Evolutionary conservation across 2,797 vertebrate genomes (phyloP), one percentile per base, ranked within the genome.

Genomic region (Adelosebastes latens): DNA sequence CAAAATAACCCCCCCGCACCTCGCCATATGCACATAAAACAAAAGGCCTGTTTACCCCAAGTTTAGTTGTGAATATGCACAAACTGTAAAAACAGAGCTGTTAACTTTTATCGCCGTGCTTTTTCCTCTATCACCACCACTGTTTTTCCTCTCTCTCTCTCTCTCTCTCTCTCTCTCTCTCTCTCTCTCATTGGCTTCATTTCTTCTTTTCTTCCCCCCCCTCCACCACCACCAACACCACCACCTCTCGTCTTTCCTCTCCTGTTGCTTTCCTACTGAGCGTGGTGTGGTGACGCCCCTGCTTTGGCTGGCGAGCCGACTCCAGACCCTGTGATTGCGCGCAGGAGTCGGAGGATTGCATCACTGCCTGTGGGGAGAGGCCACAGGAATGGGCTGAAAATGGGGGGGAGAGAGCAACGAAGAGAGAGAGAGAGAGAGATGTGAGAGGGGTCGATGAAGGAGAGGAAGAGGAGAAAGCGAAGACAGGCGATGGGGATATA

Each of bases 331-430:
- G 92, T 85, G 94, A 95, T 96, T 96, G 95, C 95, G 79, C 67
- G 79, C 93, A 90, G 92, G 91, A 95, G 93, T 93, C 81, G 31
- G 88, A 81, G 92, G 90, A 95, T 96, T 96, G 95, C 95, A 96
- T 96, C 95, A 96, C 94, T 86, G 94, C 86, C 87, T 89, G 94
- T 89, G 87, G 92, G 91, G 93, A 92, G 90, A 93, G 92, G 91
- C 92, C 90, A 87, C 86, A 92, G 92, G 92, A 95, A 94, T 92
- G 90, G 86, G 79, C 83, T 78, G 72, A 67, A 72, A 74, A 61
- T 31, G 62, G 39, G 12, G 52, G 29, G 71, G n/a, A 4, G 13
- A 11, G 13, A 20, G 24, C 12, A 13, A 34, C 32, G 36, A 16
- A 58, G 67, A 25, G 36, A 34, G 39, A 61, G 34, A 60, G 59